These are phyloP conservation scores for Empidonax traillii DNA, from an alignment of 2,113 vertebrate genomes.

Conservation along the genomic window DNA sequence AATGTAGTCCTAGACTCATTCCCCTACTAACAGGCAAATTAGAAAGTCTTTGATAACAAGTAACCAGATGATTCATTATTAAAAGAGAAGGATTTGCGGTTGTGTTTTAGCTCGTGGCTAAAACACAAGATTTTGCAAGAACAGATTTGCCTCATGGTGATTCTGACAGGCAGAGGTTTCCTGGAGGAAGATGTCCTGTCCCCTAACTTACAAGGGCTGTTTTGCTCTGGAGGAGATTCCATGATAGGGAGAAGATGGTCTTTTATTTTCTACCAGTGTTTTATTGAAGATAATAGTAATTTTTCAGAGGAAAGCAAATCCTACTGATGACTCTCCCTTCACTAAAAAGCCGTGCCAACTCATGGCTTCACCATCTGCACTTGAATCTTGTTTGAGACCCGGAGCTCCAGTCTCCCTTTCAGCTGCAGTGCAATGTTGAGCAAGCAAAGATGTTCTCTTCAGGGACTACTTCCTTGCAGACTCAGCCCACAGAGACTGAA, in stretches of 20 bases:
- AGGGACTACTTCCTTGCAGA: not conserved
- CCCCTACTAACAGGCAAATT: not conserved
- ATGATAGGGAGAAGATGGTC: not conserved
- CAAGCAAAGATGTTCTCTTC: not conserved
- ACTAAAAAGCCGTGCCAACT: not conserved
- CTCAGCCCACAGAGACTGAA: accelerated
- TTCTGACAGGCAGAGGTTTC: not conserved
- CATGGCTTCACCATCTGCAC: not conserved
- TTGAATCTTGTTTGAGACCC: not conserved
- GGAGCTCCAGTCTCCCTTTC: not conserved
- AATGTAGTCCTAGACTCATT: not conserved
- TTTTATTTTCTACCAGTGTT: not conserved
- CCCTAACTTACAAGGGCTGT: not conserved
- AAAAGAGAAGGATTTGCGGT: not conserved
- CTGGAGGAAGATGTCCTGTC: not conserved
- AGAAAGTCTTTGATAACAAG: not conserved
- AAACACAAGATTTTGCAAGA: not conserved
- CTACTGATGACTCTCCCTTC: not conserved
- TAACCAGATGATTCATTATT: not conserved
- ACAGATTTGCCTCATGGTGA: not conserved
- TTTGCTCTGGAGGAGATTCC: not conserved
- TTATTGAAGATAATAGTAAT: not conserved
- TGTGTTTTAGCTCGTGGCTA: not conserved
- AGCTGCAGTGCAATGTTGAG: not conserved
- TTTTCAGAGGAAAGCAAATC: not conserved